These are phyloP conservation scores for Pedionomus torquatus DNA, from an alignment of 2,113 vertebrate species.

Conservation along the genomic window DNA sequence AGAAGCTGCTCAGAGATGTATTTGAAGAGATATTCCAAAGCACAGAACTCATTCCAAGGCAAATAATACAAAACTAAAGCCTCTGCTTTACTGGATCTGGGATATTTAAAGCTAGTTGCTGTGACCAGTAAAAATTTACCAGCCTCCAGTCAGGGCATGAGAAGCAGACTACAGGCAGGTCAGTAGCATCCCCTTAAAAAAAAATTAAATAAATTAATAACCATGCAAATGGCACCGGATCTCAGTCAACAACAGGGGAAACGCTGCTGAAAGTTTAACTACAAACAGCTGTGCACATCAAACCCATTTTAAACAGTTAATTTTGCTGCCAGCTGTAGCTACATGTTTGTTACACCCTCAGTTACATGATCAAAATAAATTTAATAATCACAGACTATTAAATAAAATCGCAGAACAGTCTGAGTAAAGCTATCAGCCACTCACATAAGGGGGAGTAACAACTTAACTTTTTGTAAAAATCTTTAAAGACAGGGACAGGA, in stretches of 20 bases:
- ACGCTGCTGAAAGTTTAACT: neutral
- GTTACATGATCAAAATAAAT: neutral
- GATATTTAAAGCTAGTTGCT: neutral
- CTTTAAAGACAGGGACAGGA: neutral
- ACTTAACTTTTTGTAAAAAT: neutral
- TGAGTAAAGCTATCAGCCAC: neutral
- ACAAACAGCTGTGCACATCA: neutral
- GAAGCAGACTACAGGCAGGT: neutral
- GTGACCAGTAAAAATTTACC: neutral
- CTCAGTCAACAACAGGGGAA: neutral
- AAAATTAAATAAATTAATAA: neutral
- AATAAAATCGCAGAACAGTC: neutral
- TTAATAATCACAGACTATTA: neutral
- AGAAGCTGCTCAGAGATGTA: neutral
- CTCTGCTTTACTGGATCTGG: neutral
- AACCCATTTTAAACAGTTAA: neutral
- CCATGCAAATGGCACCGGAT: neutral
- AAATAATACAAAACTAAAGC: neutral
- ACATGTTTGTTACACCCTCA: neutral
- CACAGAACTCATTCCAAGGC: neutral
- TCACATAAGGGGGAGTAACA: fast-evolving
- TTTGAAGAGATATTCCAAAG: neutral
- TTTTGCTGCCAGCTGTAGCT: neutral
- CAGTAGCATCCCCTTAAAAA: neutral
- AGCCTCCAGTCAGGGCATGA: neutral